Evolutionary conservation across 2,113 vertebrate genomes (phyloP).

Genomic region (Oryzias woworae): DNA sequence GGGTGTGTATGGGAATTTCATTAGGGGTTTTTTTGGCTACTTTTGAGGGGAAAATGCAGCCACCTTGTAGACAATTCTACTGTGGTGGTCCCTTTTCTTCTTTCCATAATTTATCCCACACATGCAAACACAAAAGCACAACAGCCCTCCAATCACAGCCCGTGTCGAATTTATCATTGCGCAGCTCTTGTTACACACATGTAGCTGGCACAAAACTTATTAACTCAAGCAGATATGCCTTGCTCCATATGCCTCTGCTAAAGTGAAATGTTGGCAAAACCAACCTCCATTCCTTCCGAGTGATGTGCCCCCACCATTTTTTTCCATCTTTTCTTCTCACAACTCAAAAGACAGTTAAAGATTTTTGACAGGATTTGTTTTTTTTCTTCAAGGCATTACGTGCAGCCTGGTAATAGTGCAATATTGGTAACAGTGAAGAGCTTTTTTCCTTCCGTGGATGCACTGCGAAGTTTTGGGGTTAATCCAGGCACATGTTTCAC

Average conservation of each 20-base stretch:
- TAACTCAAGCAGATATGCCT: slow-evolving; percentile 50
- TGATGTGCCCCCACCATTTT: slow-evolving; percentile 47
- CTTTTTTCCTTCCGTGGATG: slow-evolving; percentile 25
- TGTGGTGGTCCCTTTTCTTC: slow-evolving; percentile 68
- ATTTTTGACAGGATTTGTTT: slow-evolving; percentile 31
- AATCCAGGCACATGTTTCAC: slow-evolving; percentile 55
- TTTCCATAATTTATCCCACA: slow-evolving; percentile 41
- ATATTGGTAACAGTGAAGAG: slow-evolving; percentile 56
- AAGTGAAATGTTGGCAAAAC: slow-evolving; percentile 52
- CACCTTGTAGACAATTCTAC: slow-evolving; percentile 60
- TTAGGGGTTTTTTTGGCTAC: slow-evolving; percentile 55
- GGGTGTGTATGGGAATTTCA: slow-evolving; percentile 7
- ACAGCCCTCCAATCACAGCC: slow-evolving; percentile 33
- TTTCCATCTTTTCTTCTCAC: slow-evolving; percentile 42
- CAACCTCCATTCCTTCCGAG: slow-evolving; percentile 41
- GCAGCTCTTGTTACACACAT: slow-evolving; percentile 45
- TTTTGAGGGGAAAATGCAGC: slow-evolving; percentile 63
- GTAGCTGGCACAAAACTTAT: slow-evolving; percentile 45
- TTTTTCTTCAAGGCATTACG: slow-evolving; percentile 27
- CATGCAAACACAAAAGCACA: slow-evolving; percentile 35
- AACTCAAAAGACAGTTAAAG: slow-evolving; percentile 38
- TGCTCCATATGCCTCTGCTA: slow-evolving; percentile 39
- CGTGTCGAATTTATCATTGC: slow-evolving; percentile 50
- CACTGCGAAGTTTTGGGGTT: slow-evolving; percentile 11
- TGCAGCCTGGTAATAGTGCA: slow-evolving; percentile 40